Percentiles rank a stretch among this genome's conserved stretches.
phyloP scores from a whole-genome alignment of 1,140 invertebrate species.

The silkworm (Bombyx mori) region DNA sequence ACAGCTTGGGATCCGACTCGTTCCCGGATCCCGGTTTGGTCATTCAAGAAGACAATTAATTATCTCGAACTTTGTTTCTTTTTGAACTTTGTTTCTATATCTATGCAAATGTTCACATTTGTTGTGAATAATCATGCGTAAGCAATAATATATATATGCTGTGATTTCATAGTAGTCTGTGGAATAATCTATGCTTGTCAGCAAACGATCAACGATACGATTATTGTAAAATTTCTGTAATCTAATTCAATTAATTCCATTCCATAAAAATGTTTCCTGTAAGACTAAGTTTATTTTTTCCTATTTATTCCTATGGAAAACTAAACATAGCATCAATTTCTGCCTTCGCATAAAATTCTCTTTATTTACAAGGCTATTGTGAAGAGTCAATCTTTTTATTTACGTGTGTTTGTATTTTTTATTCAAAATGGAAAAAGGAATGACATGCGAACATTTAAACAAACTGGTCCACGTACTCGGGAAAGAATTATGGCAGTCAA shows the following conservation, averaged over 20 bases:
- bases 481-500: slow-evolving; percentile 56
- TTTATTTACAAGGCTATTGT: slow-evolving; percentile 57
- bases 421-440: slow-evolving; percentile 56
- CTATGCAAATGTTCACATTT: no score
- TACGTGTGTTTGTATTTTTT: slow-evolving; percentile 35
- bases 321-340: slow-evolving; percentile 19
- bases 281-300: slow-evolving; percentile 16
- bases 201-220: slow-evolving; percentile 37
- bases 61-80: no score
- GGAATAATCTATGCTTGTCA: slow-evolving; percentile 40
- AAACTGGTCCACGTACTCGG: slow-evolving; percentile 49
- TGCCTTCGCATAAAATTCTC: slow-evolving; percentile 35
- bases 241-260: slow-evolving; percentile 60
- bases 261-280: slow-evolving; percentile 43
- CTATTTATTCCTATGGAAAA: slow-evolving; percentile 21
- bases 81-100: no score
- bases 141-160: no score
- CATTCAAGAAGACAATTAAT: no score
- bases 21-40: no score
- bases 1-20: no score
- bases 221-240: slow-evolving; percentile 53
- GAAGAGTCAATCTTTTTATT: slow-evolving; percentile 42
- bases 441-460: slow-evolving; percentile 65
- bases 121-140: no score
- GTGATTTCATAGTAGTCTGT: no score